Evolutionary conservation across 2,113 vertebrate genomes (phyloP).

Genomic region (Turdus rufiventris): DNA sequence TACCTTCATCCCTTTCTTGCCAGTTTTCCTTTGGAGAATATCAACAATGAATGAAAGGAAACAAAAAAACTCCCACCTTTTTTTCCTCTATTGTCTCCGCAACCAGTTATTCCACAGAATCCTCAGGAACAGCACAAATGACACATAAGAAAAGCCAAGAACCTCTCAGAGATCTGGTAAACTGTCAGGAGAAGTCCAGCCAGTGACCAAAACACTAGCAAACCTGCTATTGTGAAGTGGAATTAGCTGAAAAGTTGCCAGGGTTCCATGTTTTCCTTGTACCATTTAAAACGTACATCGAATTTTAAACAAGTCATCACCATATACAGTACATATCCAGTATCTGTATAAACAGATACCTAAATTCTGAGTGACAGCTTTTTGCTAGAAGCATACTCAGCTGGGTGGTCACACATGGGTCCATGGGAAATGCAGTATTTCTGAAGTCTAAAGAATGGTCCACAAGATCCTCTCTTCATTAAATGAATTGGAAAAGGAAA

Average conservation of each 20-base stretch:
- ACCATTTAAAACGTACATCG: background rate
- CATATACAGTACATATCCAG: background rate
- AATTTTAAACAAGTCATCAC: background rate
- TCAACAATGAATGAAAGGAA: background rate
- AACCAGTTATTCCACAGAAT: background rate
- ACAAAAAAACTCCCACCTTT: accelerated
- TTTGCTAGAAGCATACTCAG: background rate
- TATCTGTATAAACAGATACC: background rate
- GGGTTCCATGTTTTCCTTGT: background rate
- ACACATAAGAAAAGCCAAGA: background rate
- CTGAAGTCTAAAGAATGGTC: background rate
- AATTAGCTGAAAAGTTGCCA: background rate
- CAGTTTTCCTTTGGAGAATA: background rate
- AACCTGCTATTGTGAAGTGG: background rate
- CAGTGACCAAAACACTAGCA: background rate
- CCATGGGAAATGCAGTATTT: background rate
- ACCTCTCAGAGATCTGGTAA: background rate
- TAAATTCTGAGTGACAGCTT: background rate
- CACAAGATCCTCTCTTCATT: background rate
- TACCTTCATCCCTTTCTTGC: background rate
- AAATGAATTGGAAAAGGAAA: background rate
- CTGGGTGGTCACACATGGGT: background rate
- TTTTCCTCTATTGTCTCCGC: background rate
- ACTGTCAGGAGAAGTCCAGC: background rate
- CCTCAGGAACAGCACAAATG: background rate